Evolutionary conservation across 1,140 invertebrate genomes (phyloP).

Genomic region (Helicoverpa armigera): DNA sequence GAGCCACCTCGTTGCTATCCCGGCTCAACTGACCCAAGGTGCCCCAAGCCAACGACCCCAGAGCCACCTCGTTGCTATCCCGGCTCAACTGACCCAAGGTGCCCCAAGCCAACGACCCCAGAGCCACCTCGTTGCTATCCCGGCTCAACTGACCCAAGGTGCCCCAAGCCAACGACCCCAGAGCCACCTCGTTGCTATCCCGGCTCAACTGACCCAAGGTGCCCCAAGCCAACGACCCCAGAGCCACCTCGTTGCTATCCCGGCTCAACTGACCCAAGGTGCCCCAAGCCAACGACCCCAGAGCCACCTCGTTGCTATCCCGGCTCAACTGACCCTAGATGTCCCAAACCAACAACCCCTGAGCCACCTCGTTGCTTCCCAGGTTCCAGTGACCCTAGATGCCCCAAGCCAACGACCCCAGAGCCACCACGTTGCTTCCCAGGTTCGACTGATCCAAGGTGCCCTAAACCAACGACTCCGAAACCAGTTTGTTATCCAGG

Average conservation of each 20-base stretch:
- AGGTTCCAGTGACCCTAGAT: constrained; percentile 56
- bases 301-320: constrained; percentile 70
- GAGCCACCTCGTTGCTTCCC: constrained; percentile 65
- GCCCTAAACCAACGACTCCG: constrained; percentile 36
- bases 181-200: constrained; percentile 66
- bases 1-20: too few relatives aligned
- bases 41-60: too few relatives aligned
- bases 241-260: constrained; percentile 60
- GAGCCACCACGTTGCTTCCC: constrained; percentile 66
- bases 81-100: constrained; percentile 63
- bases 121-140: constrained; percentile 70
- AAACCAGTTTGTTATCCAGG: too few relatives aligned
- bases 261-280: constrained; percentile 79
- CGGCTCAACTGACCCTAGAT: constrained; percentile 73
- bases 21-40: too few relatives aligned
- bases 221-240: constrained; percentile 63
- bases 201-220: constrained; percentile 66
- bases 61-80: too few relatives aligned
- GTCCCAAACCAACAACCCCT: constrained; percentile 71
- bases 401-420: constrained; percentile 63
- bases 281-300: constrained; percentile 68
- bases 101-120: constrained; percentile 55
- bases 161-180: constrained; percentile 71
- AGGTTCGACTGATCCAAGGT: constrained; percentile 69
- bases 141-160: constrained; percentile 77